phyloP scores from a whole-genome alignment of 1,140 invertebrate genomes.

The Drosophila melanica region DNA sequence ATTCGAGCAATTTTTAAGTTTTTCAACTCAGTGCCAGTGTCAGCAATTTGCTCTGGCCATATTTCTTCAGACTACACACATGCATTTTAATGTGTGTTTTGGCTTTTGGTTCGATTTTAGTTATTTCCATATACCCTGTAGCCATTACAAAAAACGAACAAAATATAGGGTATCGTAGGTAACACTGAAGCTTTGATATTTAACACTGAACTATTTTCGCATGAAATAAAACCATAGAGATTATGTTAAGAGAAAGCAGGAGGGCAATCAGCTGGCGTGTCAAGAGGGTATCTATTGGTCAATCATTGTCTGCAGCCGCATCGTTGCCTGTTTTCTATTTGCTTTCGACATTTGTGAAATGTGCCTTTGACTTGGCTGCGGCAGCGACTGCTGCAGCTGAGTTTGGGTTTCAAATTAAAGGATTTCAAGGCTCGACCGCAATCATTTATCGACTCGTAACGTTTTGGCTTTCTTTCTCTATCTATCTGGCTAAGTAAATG shows the following conservation, averaged over 20 bases:
- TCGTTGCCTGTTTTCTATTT: constrained; percentile 55
- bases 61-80: constrained; percentile 79
- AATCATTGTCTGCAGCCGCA: neutral
- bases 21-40: constrained; percentile 71
- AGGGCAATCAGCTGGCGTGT: no score
- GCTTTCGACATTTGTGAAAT: constrained; percentile 77
- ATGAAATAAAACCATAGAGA: no score
- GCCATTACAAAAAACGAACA: neutral
- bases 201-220: no score
- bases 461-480: constrained; percentile 51
- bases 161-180: neutral
- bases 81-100: constrained; percentile 74
- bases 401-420: constrained; percentile 71
- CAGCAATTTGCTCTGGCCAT: constrained; percentile 80
- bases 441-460: constrained; percentile 76
- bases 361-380: constrained; percentile 73
- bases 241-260: no score
- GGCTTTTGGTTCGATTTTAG: constrained; percentile 49
- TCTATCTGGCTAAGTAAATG: constrained; percentile 78
- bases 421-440: constrained; percentile 77
- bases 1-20: constrained; percentile 65
- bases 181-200: no score
- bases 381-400: constrained; percentile 38
- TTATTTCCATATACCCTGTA: constrained; percentile 30
- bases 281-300: constrained; percentile 3